Base-by-base conservation (phyloP, 2,888 invertebrate genomes). In the Eurytoma californica region DNA sequence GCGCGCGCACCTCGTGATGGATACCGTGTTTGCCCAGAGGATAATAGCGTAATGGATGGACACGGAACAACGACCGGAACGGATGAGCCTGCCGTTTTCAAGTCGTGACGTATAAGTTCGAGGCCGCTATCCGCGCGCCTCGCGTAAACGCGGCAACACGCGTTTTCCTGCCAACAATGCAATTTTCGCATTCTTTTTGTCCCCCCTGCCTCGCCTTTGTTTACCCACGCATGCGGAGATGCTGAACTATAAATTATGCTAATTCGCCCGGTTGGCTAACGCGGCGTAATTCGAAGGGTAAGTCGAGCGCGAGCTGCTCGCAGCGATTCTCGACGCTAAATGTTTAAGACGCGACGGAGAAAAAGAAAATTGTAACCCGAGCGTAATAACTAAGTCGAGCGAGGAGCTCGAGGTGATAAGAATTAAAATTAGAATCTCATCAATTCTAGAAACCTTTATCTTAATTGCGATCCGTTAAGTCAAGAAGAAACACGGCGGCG, bases 41-140 rank as follows among this genome's bases (percentile, higher is more conserved):
- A 88, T 88, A 88, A 88, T 87, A 87, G 86, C 82, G 86, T 87
- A 86, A 88, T 86, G 87, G 87, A 88, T 86, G 88, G 86, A 88
- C 86, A 86, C 69, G 87, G 84, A 84, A 85, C 83, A 84, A 85
- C 85, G 84, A 83, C 84, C 84, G 84, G 84, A 86, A 85, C 85
- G 84, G 85, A 86, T 84, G 85, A 85, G 74, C 73, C 76, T 63
- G 75, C 70, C 73, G 69, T 81, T 81, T 79, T 77, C 78, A 61
- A 78, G 69, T 80, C 80, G 65, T 72, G 77, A 74, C 73, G 78
- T 73, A 72, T 68, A 76, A 60, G 72, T 74, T 75, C 63, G 51
- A 72, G 57, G 78, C 68, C 57, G 57, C 60, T 69, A 53, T 30
- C 51, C 65, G 24, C 63, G 14, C 18, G 18, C 39, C 61, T 55